phyloP scores from a whole-genome alignment of 2,888 invertebrate species.

The Lottia gigantea region DNA sequence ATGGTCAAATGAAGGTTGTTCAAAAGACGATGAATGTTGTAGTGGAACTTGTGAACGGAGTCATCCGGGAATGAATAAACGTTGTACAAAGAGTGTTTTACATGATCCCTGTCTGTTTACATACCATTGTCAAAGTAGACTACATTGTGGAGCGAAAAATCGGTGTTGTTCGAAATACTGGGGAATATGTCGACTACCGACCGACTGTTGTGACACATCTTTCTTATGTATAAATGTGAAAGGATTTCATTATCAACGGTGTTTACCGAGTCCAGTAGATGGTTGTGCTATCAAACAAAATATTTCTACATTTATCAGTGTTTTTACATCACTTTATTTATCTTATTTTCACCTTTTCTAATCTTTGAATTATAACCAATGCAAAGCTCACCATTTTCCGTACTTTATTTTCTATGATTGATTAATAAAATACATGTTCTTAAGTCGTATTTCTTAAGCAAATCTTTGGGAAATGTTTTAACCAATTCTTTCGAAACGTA shows the following conservation, averaged over 20 bases:
- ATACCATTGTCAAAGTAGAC: conserved; percentile 30
- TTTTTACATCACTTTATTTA: not conserved
- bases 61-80: conserved; percentile 32
- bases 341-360: not conserved
- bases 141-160: conserved; percentile 30
- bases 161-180: conserved; percentile 37
- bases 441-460: no score
- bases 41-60: conserved; percentile 27
- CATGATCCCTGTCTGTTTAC: conserved; percentile 24
- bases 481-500: no score
- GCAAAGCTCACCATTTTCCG: no score
- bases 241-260: conserved; percentile 33
- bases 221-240: conserved; percentile 25
- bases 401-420: no score
- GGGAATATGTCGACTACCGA: conserved; percentile 28
- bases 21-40: conserved; percentile 25
- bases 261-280: conserved; percentile 18
- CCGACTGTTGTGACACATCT: conserved; percentile 29
- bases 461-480: no score
- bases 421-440: no score
- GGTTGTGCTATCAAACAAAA: not conserved
- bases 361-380: not conserved
- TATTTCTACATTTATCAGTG: not conserved
- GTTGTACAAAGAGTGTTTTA: conserved; percentile 29
- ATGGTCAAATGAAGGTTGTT: conserved; percentile 34